Evolutionary conservation across 2,797 vertebrate genomes (phyloP), one percentile per base, ranked within the genome.

Genomic region (Tauraco hartlaubi): DNA sequence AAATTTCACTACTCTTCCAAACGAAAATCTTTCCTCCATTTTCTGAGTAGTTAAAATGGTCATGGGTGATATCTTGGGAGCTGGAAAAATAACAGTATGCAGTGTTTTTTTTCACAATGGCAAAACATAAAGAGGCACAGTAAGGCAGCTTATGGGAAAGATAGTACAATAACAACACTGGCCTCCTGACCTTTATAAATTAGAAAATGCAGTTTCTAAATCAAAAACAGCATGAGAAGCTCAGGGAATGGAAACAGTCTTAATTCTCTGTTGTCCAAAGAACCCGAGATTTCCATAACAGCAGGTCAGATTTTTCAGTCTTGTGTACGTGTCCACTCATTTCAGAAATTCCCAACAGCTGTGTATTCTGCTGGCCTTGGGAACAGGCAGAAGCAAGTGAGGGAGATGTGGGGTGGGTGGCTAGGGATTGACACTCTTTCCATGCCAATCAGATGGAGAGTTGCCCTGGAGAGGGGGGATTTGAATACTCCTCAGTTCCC

Each of bases 241-340:
- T 88, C 88, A 95, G 96, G 90, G 95, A 97, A 96, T 94, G 90
- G 89, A 88, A 94, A 94, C 18, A 76, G 31, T 23, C 73, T 92
- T 80, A 78, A 78, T 88, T 75, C 54, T 94, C 39, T 84, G 17
- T 11, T 73, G 46, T 69, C 55, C 43, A 75, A 75, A 62, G 66
- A 46, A 41, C 37, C 37, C 1, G 0, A 86, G 79, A 48, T 68
- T 59, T 89, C 75, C 25, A 1, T 68, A 78, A 37, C 58, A 78
- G 26, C 6, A 28, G 64, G 51, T 94, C 92, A 84, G 67, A n/a
- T 41, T 44, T 44, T 59, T 84, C 41, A 63, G 23, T 37, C 31
- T 39, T 55, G 21, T n/a, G 26, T 74, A 56, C 0, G 0, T 85
- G 75, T 44, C 48, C 1, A 0, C 35, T 80, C 3, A 4, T n/a